Evolutionary conservation across 1,140 invertebrate genomes (phyloP).

Genomic region (Ladona fulva): DNA sequence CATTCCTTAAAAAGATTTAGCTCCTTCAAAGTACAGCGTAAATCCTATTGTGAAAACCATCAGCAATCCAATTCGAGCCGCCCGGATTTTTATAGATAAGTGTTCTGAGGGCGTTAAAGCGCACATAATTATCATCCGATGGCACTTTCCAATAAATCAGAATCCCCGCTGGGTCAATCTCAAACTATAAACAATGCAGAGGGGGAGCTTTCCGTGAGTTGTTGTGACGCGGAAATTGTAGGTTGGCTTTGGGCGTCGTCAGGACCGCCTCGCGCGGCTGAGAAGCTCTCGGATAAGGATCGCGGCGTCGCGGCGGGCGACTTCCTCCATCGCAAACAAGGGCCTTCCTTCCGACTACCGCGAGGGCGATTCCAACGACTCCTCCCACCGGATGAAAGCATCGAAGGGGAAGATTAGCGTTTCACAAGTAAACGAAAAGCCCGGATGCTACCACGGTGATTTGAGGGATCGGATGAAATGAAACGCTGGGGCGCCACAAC

Average conservation of each 20-base stretch:
- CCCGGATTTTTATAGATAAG: neutral
- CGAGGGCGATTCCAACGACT: neutral
- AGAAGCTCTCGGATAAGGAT: neutral
- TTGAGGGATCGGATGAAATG: no score
- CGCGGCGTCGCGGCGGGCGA: neutral
- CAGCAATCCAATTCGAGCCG: no score
- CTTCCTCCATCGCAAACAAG: neutral
- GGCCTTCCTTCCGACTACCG: neutral
- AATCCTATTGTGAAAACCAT: no score
- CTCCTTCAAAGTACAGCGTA: no score
- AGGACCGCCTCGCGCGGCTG: neutral
- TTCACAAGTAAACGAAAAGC: no score
- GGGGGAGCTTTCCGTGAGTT: neutral
- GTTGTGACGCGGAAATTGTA: neutral
- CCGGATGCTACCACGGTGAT: no score
- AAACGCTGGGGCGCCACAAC: no score
- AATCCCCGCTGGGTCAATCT: neutral
- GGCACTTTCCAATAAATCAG: neutral
- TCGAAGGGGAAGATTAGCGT: no score
- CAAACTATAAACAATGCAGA: neutral
- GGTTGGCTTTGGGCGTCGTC: neutral
- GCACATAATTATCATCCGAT: neutral
- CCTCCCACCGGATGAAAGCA: neutral
- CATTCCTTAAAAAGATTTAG: no score
- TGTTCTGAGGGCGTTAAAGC: neutral